Conservation (phyloP, 2,797 vertebrate species). For the Neosilurus hyrtlii region DNA sequence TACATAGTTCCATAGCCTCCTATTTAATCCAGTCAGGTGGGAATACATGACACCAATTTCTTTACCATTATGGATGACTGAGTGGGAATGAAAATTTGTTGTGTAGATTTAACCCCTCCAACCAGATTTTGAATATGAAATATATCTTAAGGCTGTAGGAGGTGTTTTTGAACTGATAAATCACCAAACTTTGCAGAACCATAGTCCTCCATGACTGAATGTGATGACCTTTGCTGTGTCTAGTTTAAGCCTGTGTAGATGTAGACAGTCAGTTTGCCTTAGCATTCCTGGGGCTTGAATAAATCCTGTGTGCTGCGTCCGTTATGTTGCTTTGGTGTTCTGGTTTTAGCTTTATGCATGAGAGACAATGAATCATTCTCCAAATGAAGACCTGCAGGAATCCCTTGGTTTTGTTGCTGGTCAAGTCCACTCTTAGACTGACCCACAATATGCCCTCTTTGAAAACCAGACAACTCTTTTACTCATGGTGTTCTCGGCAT, state of each 20-base stretch:
- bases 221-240: constrained; percentile 9
- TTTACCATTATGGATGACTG: no score
- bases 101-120: no score
- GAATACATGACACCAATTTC: no score
- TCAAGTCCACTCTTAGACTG: no score
- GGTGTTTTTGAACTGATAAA: neutral
- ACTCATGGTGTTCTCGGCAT: no score
- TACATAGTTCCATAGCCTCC: no score
- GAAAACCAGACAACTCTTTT: no score
- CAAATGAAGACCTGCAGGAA: constrained; percentile 39
- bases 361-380: constrained; percentile 4
- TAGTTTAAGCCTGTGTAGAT: neutral
- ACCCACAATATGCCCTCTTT: no score
- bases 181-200: neutral
- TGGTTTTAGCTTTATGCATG: constrained; percentile 37
- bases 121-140: no score
- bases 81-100: no score
- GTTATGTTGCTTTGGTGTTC: constrained; percentile 4
- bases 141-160: neutral
- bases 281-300: neutral
- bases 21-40: no score
- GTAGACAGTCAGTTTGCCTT: neutral
- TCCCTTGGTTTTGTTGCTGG: no score
- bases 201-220: neutral
- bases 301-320: constrained; percentile 20